phyloP scores from a whole-genome alignment of 2,113 vertebrate genomes.

The Nansenia antarctica region DNA sequence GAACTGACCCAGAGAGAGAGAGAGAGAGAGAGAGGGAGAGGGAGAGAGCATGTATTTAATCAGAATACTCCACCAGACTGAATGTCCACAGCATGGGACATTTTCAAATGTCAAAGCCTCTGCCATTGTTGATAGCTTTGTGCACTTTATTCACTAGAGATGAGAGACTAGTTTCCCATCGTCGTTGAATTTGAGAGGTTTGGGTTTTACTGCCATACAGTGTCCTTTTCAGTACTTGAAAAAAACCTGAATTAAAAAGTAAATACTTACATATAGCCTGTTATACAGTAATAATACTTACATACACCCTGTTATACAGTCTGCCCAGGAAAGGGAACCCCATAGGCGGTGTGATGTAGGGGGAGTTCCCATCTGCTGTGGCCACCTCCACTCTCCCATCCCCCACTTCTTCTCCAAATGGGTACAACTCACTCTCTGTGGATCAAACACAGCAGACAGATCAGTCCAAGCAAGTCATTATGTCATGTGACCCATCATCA shows the following conservation, averaged over 20 bases:
- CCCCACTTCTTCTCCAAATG: slow-evolving; percentile 73
- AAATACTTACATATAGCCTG: slow-evolving; percentile 77
- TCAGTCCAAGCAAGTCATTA: too few species aligned
- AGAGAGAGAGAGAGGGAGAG: background rate
- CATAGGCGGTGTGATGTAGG: slow-evolving; percentile 72
- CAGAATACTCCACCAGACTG: too few species aligned
- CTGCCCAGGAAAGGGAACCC: slow-evolving; percentile 76
- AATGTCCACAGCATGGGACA: background rate
- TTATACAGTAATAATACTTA: slow-evolving; percentile 74
- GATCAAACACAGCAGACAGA: slow-evolving; percentile 17
- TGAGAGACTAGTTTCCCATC: too few species aligned
- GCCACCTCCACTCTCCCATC: slow-evolving; percentile 63
- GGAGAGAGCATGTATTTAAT: background rate
- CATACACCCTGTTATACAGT: slow-evolving; percentile 73
- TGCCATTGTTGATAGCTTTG: too few species aligned
- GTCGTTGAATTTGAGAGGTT: too few species aligned
- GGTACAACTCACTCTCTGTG: slow-evolving; percentile 73
- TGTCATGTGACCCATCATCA: too few species aligned
- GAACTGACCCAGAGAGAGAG: slow-evolving; percentile 65
- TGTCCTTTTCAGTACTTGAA: too few species aligned
- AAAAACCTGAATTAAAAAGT: background rate
- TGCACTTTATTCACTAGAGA: too few species aligned
- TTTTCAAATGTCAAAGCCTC: background rate
- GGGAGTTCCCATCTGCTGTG: slow-evolving; percentile 75
- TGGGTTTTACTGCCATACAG: background rate